Percentiles rank a stretch among this genome's conserved stretches.
Evolutionary conservation across 2,797 vertebrate species (phyloP).

Genomic region (Macroramphosus scolopax): DNA sequence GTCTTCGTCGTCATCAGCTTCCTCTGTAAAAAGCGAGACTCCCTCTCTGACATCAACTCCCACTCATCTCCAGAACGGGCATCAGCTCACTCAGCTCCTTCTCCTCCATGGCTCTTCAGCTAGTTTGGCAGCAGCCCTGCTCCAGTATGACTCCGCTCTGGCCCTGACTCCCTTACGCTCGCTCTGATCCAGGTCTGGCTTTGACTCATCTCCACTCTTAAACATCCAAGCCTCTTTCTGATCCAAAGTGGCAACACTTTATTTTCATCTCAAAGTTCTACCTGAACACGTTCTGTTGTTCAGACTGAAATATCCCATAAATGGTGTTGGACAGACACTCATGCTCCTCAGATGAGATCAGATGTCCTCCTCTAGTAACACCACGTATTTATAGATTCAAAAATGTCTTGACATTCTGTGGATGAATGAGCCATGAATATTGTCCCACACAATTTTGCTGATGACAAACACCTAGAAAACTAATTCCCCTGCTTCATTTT

Average conservation of each 20-base stretch:
- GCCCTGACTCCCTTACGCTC: slow-evolving; percentile 27
- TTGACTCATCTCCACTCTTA: slow-evolving; percentile 46
- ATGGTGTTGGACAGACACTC: too few relatives aligned
- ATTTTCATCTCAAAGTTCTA: slow-evolving; percentile 16
- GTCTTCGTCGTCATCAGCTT: slow-evolving; percentile 65
- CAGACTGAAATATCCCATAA: slow-evolving; percentile 4
- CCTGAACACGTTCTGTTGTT: slow-evolving; percentile 1
- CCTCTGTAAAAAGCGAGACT: slow-evolving; percentile 54
- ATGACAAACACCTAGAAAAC: too few relatives aligned
- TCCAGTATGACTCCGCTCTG: slow-evolving; percentile 47
- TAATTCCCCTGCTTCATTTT: too few relatives aligned
- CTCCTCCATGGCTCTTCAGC: slow-evolving; percentile 29
- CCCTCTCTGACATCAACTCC: slow-evolving; percentile 62
- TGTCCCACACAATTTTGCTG: too few relatives aligned
- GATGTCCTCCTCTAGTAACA: neutral
- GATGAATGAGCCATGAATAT: too few relatives aligned
- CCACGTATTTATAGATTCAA: too few relatives aligned
- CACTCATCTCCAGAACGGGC: slow-evolving; percentile 58
- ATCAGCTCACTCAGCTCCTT: slow-evolving; percentile 44
- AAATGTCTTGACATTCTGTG: too few relatives aligned
- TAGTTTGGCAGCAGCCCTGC: slow-evolving; percentile 42
- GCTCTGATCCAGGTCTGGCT: slow-evolving; percentile 36
- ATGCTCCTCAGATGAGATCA: neutral
- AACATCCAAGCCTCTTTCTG: slow-evolving; percentile 19
- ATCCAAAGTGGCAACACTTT: slow-evolving; percentile 5